Base-by-base conservation (phyloP, 2,888 invertebrate species). In the Eurytoma californica region DNA sequence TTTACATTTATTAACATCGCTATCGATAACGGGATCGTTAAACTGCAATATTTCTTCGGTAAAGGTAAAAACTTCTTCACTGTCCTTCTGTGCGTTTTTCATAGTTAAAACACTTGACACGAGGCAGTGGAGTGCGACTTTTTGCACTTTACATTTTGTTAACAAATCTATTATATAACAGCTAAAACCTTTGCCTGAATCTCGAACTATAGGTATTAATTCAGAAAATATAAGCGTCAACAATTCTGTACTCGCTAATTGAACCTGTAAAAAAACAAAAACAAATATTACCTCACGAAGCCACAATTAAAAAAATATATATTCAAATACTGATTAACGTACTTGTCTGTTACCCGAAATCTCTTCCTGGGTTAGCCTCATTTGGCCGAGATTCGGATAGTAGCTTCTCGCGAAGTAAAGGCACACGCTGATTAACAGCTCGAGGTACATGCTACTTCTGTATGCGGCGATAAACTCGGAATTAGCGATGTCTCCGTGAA, bases 351-450 rank as follows among this genome's bases (percentile, higher is more conserved):
- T 97, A 72, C 94, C 95, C 2, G 92, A 90, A 49, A 95, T 92
- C 87, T 96, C 96, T 55, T 94, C 94, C 61, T 92, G 91, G 0
- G 93, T 93, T 0, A 95, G 91, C 83, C 93, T 92, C 85, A 93
- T 91, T 86, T 93, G 93, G 81, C 94, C 94, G 58, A 95, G 91
- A 88, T 94, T 94, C 14, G 95, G 94, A 89, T 95, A 95, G 88
- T 94, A 96, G 76, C 96, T 95, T 66, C 97, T 92, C 0, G 96
- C 93, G 88, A 94, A 97, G 89, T 96, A 96, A 76, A 97, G 91
- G 86, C 95, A 95, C 60, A 96, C 92, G 1, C 94, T 92, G 79
- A 95, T 92, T 51, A 97, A 90, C 14, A 96, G 93, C 90, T 97
- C 97, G 73, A 97, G 91, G 85, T 95, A 95, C 94, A 95, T 96